phyloP scores from a whole-genome alignment of 2,888 invertebrate species.

The Phyllotreta striolata region DNA sequence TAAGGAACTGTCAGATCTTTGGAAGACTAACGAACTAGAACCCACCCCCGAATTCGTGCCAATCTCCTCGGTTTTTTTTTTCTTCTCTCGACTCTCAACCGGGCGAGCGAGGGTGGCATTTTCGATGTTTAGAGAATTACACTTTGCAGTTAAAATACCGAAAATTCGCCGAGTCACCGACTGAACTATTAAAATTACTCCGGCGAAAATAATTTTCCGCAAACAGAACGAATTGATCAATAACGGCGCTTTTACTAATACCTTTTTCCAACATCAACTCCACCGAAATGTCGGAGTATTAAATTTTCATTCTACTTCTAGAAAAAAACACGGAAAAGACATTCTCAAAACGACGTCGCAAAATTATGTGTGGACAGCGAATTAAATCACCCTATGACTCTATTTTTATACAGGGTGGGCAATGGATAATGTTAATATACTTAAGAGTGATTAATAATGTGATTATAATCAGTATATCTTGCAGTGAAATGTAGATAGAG shows the following conservation, averaged over 20 bases:
- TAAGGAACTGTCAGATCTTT: conserved; percentile 60
- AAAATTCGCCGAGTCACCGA: conserved; percentile 4
- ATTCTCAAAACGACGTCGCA: conserved; percentile 34
- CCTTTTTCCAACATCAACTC: too few relatives aligned
- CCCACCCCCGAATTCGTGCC: conserved; percentile 35
- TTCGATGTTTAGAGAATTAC: conserved; percentile 11
- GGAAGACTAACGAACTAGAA: conserved; percentile 59
- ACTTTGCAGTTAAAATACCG: conserved; percentile 6
- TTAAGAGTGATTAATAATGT: too few relatives aligned
- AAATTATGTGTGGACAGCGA: conserved; percentile 35
- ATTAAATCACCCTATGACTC: conserved; percentile 25
- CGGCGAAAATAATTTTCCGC: conserved; percentile 1
- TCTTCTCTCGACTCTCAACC: neutral
- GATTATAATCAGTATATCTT: too few relatives aligned
- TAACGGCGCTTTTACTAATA: too few relatives aligned
- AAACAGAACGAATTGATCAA: too few relatives aligned
- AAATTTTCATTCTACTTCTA: conserved; percentile 39
- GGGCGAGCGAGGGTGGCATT: conserved; percentile 6
- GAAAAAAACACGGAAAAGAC: conserved; percentile 40
- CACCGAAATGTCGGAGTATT: conserved; percentile 17
- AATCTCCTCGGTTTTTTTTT: conserved; percentile 24
- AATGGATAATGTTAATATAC: too few relatives aligned
- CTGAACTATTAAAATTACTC: conserved; percentile 9
- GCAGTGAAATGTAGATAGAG: too few relatives aligned
- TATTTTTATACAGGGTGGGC: neutral